phyloP scores from a whole-genome alignment of 2,888 invertebrate species.

The Drosophila incognita region DNA sequence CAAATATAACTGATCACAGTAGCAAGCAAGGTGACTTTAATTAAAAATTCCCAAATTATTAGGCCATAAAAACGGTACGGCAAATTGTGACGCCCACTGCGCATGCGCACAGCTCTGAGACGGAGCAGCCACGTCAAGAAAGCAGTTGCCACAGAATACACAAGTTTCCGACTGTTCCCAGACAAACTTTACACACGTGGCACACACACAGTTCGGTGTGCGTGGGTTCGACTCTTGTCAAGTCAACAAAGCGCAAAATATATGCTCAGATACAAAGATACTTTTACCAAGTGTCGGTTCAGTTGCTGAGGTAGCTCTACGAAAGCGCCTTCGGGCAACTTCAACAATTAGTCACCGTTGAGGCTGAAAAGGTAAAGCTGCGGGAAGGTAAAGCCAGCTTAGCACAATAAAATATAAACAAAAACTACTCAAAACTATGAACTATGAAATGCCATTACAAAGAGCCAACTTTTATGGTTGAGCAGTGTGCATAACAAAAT shows the following conservation, averaged over 20 bases:
- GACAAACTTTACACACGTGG: constrained; percentile 37
- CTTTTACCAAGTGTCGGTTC: constrained; percentile 20
- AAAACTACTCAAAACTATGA: constrained; percentile 21
- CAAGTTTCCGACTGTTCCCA: constrained; percentile 38
- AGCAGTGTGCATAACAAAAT: constrained; percentile 1
- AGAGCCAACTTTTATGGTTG: not conserved
- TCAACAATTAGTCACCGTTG: constrained; percentile 75
- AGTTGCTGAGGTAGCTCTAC: constrained; percentile 32
- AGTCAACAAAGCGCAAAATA: constrained; percentile 54
- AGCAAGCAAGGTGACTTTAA: constrained; percentile 49
- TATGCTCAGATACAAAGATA: constrained; percentile 26
- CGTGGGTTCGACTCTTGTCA: constrained; percentile 53
- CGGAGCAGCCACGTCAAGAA: constrained; percentile 21
- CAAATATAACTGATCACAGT: constrained; percentile 10
- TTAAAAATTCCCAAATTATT: constrained; percentile 60
- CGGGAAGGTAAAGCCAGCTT: constrained; percentile 20
- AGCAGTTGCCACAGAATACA: constrained; percentile 12
- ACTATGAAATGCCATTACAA: constrained; percentile 13
- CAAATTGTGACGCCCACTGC: constrained; percentile 76
- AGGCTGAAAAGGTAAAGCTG: constrained; percentile 21
- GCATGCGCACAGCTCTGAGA: constrained; percentile 65
- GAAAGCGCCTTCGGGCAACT: constrained; percentile 33
- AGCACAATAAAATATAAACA: constrained; percentile 27
- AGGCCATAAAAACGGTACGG: constrained; percentile 73
- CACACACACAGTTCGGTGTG: constrained; percentile 23